Evolutionary conservation across 2,888 invertebrate genomes (phyloP), one percentile per base, ranked within the genome.

Genomic region (Himalopsyche japonica): DNA sequence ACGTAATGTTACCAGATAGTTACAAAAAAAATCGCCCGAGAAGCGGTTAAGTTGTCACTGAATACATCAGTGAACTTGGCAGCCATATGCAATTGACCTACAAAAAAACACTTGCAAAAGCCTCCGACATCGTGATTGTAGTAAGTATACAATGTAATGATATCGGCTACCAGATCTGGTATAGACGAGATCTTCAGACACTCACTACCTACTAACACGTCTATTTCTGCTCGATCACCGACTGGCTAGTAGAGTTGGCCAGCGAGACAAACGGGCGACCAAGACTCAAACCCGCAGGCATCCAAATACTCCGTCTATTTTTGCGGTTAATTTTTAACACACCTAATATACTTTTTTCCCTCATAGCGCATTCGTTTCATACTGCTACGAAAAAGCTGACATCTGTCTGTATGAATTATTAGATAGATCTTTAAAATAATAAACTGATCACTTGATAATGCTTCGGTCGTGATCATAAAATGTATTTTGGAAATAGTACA

Each of bases 221-320:
- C 15, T 27, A 27, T 70, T 64, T 64, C 64, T 64, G 24, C 24
- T 24, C 64, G 64, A 64, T 27, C 64, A 10, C n/a, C n/a, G n/a
- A n/a, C 64, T 64, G 24, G 24, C 0, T 20, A 10, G 15, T 70
- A 27, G 24, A 70, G 70, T 77, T 77, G 34, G n/a, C 32, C 34
- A n/a, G 37, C 77, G 77, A 77, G 77, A 77, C 77, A 77, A 77
- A 77, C 77, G 77, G 77, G 77, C 77, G 77, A 24, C 43, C 34
- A 77, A 32, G 77, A 34, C 3, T 8, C 24, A 77, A 77, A 77
- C 77, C 43, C 70, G 70, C 70, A 70, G 70, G 70, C 70, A 15
- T 70, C 27, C 3, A 43, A 43, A 43, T 15, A 43, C 43, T 2
- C 3, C 43, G 43, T 43, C 15, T 43, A 43, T 43, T 43, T 43